Evolutionary conservation across 2,888 invertebrate genomes (phyloP), one percentile per base, ranked within the genome.

Genomic region (Coelinius sp.): DNA sequence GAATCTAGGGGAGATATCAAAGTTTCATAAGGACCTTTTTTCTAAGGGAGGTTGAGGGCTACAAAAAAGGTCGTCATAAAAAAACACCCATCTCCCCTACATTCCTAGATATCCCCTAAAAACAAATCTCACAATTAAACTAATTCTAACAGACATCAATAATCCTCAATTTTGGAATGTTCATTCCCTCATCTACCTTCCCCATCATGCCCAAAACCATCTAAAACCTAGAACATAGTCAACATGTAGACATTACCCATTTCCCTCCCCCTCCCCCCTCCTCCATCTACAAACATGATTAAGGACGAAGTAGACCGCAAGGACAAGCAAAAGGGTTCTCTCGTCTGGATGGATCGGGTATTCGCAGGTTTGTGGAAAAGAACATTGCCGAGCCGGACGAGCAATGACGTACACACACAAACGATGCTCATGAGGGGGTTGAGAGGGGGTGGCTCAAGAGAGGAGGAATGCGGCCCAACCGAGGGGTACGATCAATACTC

Each of bases 401-500:
- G 27, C 70, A 70, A 70, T 70, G 70, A 65, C 65, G 65, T 65
- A 46, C 44, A 65, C 35, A 59, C 35, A 59, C 35, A 59, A 8
- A 14, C 20, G 27, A 20, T 46, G 41, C 22, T 17, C n/a, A n/a
- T n/a, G n/a, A n/a, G 59, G 59, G 27, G 12, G 24, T n/a, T 17
- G 77, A 72, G 75, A 27, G 27, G 24, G 52, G 24, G 53, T 22
- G 64, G n/a, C 46, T 49, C 14, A 14, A 71, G 27, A 49, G 25
- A 68, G 69, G 62, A 73, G 41, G 72, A 75, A 69, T 62, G 44
- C 69, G 69, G 63, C 44, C 63, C 64, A 62, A 65, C n/a, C 66
- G 69, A 69, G 71, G 71, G n/a, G 68, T 27, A 46, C 83, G 86
- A 86, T 86, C 86, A 86, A 86, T 86, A 86, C 86, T 82, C 81